Evolutionary conservation across 2,888 invertebrate species (phyloP).

Genomic region (Cephus pulcher): DNA sequence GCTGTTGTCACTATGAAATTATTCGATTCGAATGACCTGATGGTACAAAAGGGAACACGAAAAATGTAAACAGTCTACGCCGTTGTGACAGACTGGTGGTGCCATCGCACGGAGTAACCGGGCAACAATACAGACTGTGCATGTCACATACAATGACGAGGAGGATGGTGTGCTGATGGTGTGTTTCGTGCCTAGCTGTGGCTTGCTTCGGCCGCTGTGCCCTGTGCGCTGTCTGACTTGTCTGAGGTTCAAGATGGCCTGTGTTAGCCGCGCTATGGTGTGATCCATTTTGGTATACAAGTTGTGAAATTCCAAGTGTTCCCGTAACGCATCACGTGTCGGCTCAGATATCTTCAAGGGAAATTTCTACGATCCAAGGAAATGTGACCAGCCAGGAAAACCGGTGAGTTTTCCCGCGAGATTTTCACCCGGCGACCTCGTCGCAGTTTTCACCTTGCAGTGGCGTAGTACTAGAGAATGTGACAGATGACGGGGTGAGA

Average conservation of each 20-base stretch:
- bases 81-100: background rate
- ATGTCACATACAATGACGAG: background rate
- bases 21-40: background rate
- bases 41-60: background rate
- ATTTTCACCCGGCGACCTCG: conserved; percentile 2
- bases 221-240: conserved; percentile 25
- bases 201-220: background rate
- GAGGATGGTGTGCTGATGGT: background rate
- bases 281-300: background rate
- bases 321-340: background rate
- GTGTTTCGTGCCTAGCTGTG: background rate
- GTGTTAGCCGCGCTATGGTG: conserved; percentile 33
- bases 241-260: conserved; percentile 40
- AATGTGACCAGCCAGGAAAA: conserved; percentile 41
- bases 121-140: background rate
- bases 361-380: conserved; percentile 18
- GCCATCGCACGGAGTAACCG: background rate
- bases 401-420: conserved; percentile 35
- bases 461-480: background rate
- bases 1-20: background rate
- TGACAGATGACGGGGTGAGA: conserved; percentile 4
- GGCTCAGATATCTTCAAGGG: background rate
- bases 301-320: background rate
- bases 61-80: background rate
- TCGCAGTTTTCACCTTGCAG: background rate